Base-by-base conservation (phyloP, 2,113 vertebrate species). In the Burhinus bistriatus region DNA sequence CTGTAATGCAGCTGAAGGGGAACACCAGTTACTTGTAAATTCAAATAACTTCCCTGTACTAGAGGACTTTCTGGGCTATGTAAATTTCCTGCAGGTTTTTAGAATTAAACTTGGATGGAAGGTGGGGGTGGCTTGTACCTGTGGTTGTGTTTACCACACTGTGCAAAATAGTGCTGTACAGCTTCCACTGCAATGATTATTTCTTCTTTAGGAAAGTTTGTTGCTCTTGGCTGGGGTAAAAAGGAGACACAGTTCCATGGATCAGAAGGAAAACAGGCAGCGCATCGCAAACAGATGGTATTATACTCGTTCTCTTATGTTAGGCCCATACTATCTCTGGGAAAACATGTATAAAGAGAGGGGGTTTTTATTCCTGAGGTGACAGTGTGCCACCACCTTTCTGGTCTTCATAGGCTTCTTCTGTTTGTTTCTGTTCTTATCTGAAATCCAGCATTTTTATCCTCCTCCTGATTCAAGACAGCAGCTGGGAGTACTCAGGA, bases 181-280 rank as follows among this genome's bases (percentile, higher is more conserved):
- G 83, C 25, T 82, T 89, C 12, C 25, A 42, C 42, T 52, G 15
- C 27, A 75, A 20, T 20, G 18, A 75, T 89, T 89, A 13, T 76
- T 91, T 97, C 34, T 97, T 95, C 70, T 90, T 49, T 88, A 99
- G 99, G 98, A 12, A 99, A 99, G 96, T 99, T 99, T 79, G 98
- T 99, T 96, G 99, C 99, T 19, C 98, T 99, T 68, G 99, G 99
- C 25, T 99, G 99, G 99, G 99, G 99, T 47, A 99, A 99, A 98
- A 99, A 99, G 93, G 99, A 99, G 96, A 99, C 99, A 0, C 99
- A 99, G 96, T 99, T 99, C 93, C 99, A 99, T 52, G 99, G 99
- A 88, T 99, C 99, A 23, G 99, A 99, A 96, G 99, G 99, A 83
- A 99, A 99, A 90, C 98, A 99, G 90, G 99, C 99, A 3, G 99